A percentile compares a stretch with the other conserved stretches of the same genome.
Conservation (phyloP, 2,797 vertebrate species). For the Artibeus lituratus region DNA sequence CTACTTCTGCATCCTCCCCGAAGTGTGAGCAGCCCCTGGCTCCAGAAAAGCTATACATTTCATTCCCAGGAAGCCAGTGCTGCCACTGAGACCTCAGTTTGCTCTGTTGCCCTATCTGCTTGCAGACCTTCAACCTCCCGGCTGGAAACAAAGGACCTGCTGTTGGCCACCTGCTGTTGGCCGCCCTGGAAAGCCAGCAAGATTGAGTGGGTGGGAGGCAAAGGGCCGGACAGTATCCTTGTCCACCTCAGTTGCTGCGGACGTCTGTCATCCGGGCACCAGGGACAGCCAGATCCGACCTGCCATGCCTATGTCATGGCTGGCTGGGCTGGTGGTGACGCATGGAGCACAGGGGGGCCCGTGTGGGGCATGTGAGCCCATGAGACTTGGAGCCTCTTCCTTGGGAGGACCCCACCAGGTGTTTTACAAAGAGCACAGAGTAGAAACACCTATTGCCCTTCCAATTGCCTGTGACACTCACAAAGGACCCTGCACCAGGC, state of each 20-base stretch:
- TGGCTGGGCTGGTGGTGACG: background rate
- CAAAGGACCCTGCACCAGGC: background rate
- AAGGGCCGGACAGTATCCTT: background rate
- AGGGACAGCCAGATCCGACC: background rate
- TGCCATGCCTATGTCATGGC: background rate
- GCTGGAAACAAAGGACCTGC: background rate
- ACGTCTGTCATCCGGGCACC: background rate
- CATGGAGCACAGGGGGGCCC: background rate
- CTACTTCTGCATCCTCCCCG: background rate
- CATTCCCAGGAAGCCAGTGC: background rate
- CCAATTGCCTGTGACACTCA: background rate
- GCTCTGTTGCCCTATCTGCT: background rate
- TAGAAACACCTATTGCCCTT: background rate
- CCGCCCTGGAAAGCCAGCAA: background rate
- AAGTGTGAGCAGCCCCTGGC: background rate
- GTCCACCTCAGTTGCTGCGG: background rate
- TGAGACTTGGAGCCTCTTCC: background rate
- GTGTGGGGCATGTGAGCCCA: fast-evolving
- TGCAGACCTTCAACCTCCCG: background rate
- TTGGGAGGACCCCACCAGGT: background rate
- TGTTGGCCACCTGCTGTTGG: background rate
- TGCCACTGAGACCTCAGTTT: background rate
- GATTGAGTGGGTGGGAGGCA: background rate
- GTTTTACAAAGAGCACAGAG: background rate
- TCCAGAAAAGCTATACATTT: background rate